Conservation (phyloP, 2,113 vertebrate genomes). For the Zosterops japonicus region DNA sequence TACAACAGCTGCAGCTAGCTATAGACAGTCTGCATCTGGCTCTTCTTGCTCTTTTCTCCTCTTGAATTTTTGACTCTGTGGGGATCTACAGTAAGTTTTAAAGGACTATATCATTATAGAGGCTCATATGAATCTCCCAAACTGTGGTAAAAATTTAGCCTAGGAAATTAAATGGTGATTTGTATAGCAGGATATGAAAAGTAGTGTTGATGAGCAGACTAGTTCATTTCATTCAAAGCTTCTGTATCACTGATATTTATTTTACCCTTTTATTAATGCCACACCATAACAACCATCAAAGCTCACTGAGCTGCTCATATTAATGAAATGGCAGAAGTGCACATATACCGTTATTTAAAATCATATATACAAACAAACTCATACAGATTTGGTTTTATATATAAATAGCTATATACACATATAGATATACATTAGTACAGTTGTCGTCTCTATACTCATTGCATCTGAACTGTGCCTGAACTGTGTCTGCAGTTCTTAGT, state of each 20-base stretch:
- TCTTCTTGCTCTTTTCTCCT: not conserved
- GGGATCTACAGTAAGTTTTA: not conserved
- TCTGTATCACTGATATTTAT: not conserved
- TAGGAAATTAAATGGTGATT: not conserved
- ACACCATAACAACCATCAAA: not conserved
- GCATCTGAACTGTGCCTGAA: slow-evolving; percentile 74
- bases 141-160: not conserved
- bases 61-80: not conserved
- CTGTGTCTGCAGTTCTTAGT: slow-evolving; percentile 14
- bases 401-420: not conserved
- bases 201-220: not conserved
- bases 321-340: not conserved
- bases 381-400: not conserved
- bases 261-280: not conserved
- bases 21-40: not conserved
- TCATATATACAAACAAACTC: not conserved
- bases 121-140: not conserved
- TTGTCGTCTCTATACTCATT: not conserved
- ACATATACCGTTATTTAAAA: not conserved
- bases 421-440: not conserved
- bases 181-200: not conserved
- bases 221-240: not conserved
- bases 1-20: not conserved
- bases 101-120: not conserved
- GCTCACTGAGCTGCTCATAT: not conserved